Base-by-base conservation (phyloP, 2,797 vertebrate species). In the Pseudochirops corinnae region DNA sequence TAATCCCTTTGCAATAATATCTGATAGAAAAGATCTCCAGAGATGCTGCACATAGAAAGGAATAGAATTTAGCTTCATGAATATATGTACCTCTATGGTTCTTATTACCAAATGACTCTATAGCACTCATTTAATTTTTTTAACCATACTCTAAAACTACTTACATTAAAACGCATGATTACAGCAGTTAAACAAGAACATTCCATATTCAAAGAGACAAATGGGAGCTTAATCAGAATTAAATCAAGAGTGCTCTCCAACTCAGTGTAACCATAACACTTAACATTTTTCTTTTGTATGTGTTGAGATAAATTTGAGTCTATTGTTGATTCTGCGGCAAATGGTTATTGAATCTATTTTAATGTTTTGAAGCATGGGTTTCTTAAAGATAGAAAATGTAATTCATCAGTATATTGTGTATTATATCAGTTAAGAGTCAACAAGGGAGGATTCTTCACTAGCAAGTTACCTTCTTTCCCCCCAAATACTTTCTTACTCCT, bases 1-100 rank as follows among this genome's bases (percentile, higher is more conserved):
- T 56, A 46, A 28, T 56, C 94, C 93, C 26, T 28, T 94, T 93
- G 7, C 55, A 91, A 53, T 14, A 90, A 92, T 93, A 74, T 31
- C 24, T 96, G 29, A 56, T 28, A 62, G 52, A 94, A 93, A 93
- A 33, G 74, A 87, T 67, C 39, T 93, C 60, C 91, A 92, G 39
- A 94, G 90, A n/a, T 33, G 33, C 60, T 91, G 55, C 0, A 39
- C 28, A 33, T 67, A 60, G 14, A 93, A 94, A 6, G 29, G 29
- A 93, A 18, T 52, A 92, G n/a, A 57, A 94, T 95, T 93, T 52
- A 93, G 21, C 31, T 82, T 82, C 58, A 91, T 18, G 33, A 14
- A 92, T 91, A 56, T 12, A 28, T 11, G 39, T 3, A 31, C 90
- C 18, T 91, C 91, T 55, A 33, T 55, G 4, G 12, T 29, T n/a